Base-by-base conservation (phyloP, 2,113 vertebrate genomes). In the Platichthys stellatus region DNA sequence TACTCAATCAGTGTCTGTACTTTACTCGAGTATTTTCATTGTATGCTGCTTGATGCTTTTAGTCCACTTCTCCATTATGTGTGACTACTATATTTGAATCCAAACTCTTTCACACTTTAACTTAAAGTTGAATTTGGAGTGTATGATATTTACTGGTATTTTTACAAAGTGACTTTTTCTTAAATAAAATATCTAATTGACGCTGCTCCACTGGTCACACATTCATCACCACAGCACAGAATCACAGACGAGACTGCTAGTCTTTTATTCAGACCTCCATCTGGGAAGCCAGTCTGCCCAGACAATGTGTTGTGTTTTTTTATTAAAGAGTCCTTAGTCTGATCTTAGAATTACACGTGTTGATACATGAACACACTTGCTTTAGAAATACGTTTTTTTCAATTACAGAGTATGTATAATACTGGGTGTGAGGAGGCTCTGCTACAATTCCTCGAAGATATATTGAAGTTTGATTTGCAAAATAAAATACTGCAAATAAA, bases 201-300 rank as follows among this genome's bases (percentile, higher is more conserved):
- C 4, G 4, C 64, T 72, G 68, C 40, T 74, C 35, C 28, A 3
- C 51, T 65, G 23, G 47, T 74, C 61, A 58, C 35, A 26, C 54
- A 56, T 74, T 68, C 70, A 74, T 89, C 68, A 63, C 56, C 5
- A 3, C 76, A 70, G 63, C 53, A 60, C 68, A 78, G 57, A 67
- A 69, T 78, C 63, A 76, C 63, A 64, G 26, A 70, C 17, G 2
- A 15, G 53, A 84, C 63, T 57, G 66, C 60, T 71, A 9, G 59
- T 89, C 54, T 87, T 89, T 90, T 89, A 92, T 92, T 91, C 88
- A 91, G 24, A 62, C 31, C 68, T 80, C 80, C 87, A 91, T 86
- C 81, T 89, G 87, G 82, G 88, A 65, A 72, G 66, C 47, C 82
- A 75, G 73, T 64, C 83, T 87, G 85, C 23, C 62, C 71, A 77